phyloP scores from a whole-genome alignment of 2,113 vertebrate genomes.

The Stegostoma tigrinum region DNA sequence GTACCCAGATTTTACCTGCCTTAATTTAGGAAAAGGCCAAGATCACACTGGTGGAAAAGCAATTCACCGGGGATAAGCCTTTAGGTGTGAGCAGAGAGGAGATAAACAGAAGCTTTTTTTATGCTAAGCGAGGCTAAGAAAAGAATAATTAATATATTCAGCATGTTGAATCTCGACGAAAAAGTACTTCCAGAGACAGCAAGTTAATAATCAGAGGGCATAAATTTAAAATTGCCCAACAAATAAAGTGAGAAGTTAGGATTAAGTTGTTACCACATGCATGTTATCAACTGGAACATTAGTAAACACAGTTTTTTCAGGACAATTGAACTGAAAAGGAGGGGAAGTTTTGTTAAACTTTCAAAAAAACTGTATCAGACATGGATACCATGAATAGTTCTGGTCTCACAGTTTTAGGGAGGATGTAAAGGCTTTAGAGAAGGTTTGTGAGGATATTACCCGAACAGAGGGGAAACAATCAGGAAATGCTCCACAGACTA shows the following conservation, averaged over 20 bases:
- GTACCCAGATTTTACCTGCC: neutral
- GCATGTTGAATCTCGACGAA: neutral
- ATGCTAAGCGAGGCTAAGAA: neutral
- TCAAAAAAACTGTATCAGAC: too few relatives aligned
- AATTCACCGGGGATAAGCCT: neutral
- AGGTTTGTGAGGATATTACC: too few relatives aligned
- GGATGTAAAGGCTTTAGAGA: too few relatives aligned
- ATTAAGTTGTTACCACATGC: neutral
- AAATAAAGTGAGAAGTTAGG: neutral
- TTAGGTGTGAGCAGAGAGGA: neutral
- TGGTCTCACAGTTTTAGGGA: too few relatives aligned
- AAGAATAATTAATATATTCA: neutral
- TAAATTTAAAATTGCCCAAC: neutral
- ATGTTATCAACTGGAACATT: neutral
- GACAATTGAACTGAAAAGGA: neutral
- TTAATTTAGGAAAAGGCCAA: neutral
- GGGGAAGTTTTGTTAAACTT: too few relatives aligned
- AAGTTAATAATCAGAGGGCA: neutral
- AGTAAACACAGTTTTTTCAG: neutral
- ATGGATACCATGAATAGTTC: too few relatives aligned
- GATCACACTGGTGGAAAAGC: neutral
- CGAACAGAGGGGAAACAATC: too few relatives aligned
- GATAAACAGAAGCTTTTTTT: neutral
- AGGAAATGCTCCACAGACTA: too few relatives aligned
- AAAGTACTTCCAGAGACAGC: neutral